Percentiles rank a stretch among this genome's conserved stretches.
Evolutionary conservation across 2,888 invertebrate species (phyloP).

Genomic region (Himalopsyche kuldschensis): DNA sequence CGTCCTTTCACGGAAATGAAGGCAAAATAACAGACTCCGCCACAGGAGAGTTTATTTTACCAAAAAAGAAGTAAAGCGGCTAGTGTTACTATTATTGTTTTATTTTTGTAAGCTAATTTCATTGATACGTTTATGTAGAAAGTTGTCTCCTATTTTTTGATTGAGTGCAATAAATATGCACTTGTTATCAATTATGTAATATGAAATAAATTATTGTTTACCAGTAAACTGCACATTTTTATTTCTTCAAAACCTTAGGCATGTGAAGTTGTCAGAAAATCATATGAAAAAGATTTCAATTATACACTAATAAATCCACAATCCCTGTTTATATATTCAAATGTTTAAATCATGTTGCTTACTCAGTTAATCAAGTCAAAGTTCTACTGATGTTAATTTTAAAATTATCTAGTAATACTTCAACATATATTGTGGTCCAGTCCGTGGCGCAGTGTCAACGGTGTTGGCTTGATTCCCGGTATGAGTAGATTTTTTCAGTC

Average conservation of each 20-base stretch:
- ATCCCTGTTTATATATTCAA: no score
- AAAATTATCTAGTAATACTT: no score
- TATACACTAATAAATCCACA: no score
- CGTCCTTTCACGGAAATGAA: conserved; percentile 17
- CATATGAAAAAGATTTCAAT: no score
- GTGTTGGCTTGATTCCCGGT: no score
- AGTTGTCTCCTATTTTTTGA: neutral
- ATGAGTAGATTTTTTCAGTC: no score
- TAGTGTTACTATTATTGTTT: neutral
- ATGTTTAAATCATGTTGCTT: no score
- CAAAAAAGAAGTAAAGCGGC: neutral
- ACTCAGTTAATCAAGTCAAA: no score
- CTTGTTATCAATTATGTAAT: conserved; percentile 7
- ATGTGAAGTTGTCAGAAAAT: no score
- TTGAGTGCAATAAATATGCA: conserved; percentile 1
- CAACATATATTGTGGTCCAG: no score
- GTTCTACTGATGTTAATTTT: no score
- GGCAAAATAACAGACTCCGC: conserved; percentile 22
- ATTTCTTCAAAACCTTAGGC: neutral
- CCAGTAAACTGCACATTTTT: neutral
- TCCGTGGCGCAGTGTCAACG: no score
- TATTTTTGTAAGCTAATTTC: neutral
- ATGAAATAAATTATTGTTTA: conserved; percentile 21
- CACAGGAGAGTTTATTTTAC: conserved; percentile 21
- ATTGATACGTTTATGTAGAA: neutral